These are phyloP conservation scores for Drepanosiphum platanoidis DNA, from an alignment of 2,888 invertebrate genomes.

Conservation along the genomic window DNA sequence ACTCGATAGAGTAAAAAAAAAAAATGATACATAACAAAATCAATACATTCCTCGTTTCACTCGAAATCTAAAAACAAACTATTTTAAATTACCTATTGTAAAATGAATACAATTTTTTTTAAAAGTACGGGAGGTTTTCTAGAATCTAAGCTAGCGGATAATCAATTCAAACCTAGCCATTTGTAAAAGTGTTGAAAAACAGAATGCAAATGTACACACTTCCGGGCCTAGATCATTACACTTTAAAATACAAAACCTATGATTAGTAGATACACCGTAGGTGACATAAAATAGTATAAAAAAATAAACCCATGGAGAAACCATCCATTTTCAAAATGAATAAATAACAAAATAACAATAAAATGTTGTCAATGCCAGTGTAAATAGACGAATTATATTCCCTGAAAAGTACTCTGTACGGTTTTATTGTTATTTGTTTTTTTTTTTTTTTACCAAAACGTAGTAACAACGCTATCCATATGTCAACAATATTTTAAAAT, in stretches of 20 bases:
- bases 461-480: no score
- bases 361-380: neutral
- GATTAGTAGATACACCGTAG: constrained; percentile 2
- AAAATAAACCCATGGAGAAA: neutral
- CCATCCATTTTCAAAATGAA: neutral
- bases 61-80: no score
- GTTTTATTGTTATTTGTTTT: neutral
- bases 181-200: neutral
- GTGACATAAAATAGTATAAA: neutral
- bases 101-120: no score
- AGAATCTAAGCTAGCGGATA: neutral
- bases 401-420: neutral
- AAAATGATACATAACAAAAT: no score
- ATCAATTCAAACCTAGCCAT: neutral
- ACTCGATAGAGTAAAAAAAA: no score
- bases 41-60: no score
- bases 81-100: no score
- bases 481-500: no score
- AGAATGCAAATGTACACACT: constrained; percentile 25
- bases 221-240: constrained; percentile 21
- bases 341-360: neutral
- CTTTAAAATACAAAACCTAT: constrained; percentile 23
- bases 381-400: constrained; percentile 4
- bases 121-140: no score
- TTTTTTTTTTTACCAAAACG: neutral